phyloP scores from a whole-genome alignment of 2,113 vertebrate genomes.

The Thryonomys swinderianus region DNA sequence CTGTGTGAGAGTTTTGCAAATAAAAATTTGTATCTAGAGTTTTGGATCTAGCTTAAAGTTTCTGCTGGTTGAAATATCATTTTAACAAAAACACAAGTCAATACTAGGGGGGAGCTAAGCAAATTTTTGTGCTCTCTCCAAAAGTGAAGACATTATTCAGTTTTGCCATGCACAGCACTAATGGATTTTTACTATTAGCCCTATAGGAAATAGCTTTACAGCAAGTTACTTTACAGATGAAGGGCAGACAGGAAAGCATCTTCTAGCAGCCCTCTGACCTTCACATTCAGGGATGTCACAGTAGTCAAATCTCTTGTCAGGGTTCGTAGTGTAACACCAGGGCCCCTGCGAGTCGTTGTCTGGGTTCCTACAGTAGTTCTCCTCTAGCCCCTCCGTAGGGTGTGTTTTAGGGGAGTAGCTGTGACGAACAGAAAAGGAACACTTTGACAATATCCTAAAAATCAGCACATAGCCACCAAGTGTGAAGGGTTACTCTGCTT shows the following conservation, averaged over 20 bases:
- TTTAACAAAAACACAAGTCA: neutral
- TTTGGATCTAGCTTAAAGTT: neutral
- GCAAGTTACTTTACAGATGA: no score
- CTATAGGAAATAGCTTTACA: neutral
- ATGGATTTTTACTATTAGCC: neutral
- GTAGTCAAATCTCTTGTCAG: constrained; percentile 89
- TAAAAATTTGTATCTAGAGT: neutral
- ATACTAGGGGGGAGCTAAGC: neutral
- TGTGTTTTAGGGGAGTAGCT: constrained; percentile 78
- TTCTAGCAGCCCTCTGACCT: neutral
- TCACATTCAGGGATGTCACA: constrained; percentile 92
- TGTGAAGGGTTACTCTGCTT: accelerated
- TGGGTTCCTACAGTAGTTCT: constrained; percentile 96
- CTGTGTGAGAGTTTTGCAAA: neutral
- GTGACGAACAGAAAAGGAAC: neutral
- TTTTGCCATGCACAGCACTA: no score
- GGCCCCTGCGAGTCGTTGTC: constrained; percentile 90
- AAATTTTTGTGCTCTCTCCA: neutral
- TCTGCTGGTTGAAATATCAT: neutral
- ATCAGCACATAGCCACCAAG: accelerated
- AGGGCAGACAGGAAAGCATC: accelerated
- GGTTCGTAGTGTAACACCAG: constrained; percentile 96
- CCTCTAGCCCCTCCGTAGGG: constrained; percentile 86
- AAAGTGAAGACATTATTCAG: neutral
- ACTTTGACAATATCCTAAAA: accelerated